Percentiles rank a stretch among this genome's conserved stretches.
Evolutionary conservation across 2,797 vertebrate species (phyloP).

Genomic region (Sphenodon punctatus): DNA sequence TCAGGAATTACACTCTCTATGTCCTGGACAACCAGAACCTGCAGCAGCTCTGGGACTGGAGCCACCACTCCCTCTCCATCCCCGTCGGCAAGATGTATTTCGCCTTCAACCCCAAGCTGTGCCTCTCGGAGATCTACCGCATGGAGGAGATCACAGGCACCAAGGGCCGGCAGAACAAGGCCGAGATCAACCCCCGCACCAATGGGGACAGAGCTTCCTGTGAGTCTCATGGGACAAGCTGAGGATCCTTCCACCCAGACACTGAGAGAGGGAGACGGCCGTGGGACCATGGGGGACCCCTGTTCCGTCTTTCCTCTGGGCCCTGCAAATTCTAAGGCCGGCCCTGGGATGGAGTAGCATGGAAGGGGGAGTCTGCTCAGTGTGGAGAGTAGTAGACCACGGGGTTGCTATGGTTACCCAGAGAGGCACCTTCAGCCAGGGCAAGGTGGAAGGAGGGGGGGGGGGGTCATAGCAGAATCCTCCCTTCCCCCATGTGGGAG

Average conservation of each 20-base stretch:
- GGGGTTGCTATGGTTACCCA: no score
- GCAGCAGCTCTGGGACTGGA: constrained; percentile 81
- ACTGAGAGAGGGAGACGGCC: no score
- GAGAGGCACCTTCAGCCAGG: no score
- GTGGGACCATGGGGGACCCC: background rate
- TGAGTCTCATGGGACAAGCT: constrained; percentile 42
- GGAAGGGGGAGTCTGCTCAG: no score
- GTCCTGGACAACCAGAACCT: constrained; percentile 84
- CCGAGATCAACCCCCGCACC: constrained; percentile 82
- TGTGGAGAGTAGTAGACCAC: no score
- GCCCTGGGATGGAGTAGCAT: no score
- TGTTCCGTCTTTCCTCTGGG: no score
- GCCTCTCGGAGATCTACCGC: constrained; percentile 79
- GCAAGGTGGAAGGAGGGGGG: background rate
- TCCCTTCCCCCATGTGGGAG: no score
- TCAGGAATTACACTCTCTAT: constrained; percentile 81
- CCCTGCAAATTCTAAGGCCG: background rate
- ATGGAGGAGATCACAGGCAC: constrained; percentile 80
- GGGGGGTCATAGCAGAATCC: background rate
- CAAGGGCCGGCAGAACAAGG: constrained; percentile 81
- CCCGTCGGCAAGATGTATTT: constrained; percentile 81
- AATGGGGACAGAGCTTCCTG: constrained; percentile 80
- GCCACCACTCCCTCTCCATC: constrained; percentile 73
- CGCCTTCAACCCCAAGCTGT: constrained; percentile 82
- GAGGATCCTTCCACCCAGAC: background rate